Conservation (phyloP, 2,888 invertebrate genomes). For the Lasioglossum pauxillum region DNA sequence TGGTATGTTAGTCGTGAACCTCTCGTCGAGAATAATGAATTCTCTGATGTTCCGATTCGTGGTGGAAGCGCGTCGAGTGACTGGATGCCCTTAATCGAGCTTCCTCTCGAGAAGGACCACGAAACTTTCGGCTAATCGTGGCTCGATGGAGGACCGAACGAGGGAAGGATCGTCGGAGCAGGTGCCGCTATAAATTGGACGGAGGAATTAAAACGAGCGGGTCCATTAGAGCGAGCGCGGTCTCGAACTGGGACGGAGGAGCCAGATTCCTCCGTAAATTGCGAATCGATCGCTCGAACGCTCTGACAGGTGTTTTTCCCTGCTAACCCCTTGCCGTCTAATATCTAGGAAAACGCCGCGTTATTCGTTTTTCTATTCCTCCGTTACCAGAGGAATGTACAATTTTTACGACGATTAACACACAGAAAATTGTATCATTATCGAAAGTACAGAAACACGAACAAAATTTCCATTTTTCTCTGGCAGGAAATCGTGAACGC, state of each 20-base stretch:
- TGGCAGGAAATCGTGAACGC: too few relatives aligned
- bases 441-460: too few relatives aligned
- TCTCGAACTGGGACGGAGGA: not conserved
- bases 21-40: constrained; percentile 3
- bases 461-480: too few relatives aligned
- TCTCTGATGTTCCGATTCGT: not conserved
- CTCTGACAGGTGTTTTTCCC: constrained; percentile 6
- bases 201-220: constrained; percentile 2
- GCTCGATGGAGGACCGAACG: constrained; percentile 26
- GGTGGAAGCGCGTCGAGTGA: not conserved
- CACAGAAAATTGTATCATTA: too few relatives aligned
- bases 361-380: not conserved
- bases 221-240: not conserved
- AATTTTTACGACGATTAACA: too few relatives aligned
- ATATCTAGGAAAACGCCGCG: not conserved
- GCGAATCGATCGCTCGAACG: not conserved
- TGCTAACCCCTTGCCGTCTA: not conserved
- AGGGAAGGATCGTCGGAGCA: not conserved
- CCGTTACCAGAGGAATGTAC: too few relatives aligned
- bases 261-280: constrained; percentile 1
- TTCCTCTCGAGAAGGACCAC: constrained; percentile 25
- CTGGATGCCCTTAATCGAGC: constrained; percentile 31
- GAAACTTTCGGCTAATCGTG: constrained; percentile 40
- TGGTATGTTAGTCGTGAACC: too few relatives aligned
- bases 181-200: constrained; percentile 36